Base-by-base conservation (phyloP, 2,797 vertebrate genomes). In the Catharus ustulatus region DNA sequence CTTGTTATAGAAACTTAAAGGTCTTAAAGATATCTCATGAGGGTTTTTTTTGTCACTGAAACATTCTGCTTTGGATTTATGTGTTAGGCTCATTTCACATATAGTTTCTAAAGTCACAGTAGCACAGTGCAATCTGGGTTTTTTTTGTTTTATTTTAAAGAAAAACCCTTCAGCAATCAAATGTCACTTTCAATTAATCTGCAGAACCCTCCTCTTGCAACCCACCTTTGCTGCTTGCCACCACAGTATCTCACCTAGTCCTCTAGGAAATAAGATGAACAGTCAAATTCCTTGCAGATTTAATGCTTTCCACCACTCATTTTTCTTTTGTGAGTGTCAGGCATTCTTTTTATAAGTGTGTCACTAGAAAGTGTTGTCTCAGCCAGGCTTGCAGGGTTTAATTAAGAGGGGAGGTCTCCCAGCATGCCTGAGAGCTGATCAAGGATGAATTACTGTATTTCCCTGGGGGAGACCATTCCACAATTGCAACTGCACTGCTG, bases 1-100 rank as follows among this genome's bases (percentile, higher is more conserved):
- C 91, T 79, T 84, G 19, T 91, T 95, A 92, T 71, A 89, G 77
- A 94, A 91, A 67, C 43, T 58, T 87, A 79, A 90, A 93, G 42
- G 42, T 91, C 51, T 91, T 90, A 59, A 93, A 92, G 80, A 80
- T 80, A 87, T 55, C 38, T 79, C 68, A 52, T 40, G 38, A 58
- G 71, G 19, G 5, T 3, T 0, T 40, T 75, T 93, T 90, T 92
- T 71, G 23, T 95, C 68, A 38, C 52, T 36, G 83, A 90, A 94
- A 49, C 43, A 40, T 73, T 89, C 52, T 87, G 52, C 48, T 81
- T 89, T 79, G 48, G 58, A 51, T 89, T 79, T 85, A 66, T 74
- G 14, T 77, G 51, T 54, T 77, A 81, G 82, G 38, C 52, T 89
- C 23, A n/a, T 80, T 88, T 93, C 87, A 81, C 43, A 82, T 43